A percentile compares a stretch with the other conserved stretches of the same genome.
These are phyloP conservation scores for Ptilorrhoa leucosticta DNA, from an alignment of 2,113 vertebrate genomes.

Conservation along the genomic window DNA sequence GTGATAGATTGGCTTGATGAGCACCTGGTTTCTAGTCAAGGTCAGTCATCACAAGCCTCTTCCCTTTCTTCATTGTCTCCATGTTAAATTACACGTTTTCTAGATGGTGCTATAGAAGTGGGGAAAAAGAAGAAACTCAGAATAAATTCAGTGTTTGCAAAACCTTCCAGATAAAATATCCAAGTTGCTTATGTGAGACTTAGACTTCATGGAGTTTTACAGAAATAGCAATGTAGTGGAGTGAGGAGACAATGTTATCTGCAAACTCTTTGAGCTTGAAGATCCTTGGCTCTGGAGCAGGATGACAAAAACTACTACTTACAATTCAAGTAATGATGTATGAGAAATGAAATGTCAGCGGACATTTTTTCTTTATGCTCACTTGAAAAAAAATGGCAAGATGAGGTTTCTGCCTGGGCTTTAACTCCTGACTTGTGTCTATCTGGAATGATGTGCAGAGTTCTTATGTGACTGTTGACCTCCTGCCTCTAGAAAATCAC, in stretches of 20 bases:
- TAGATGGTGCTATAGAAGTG: fast-evolving
- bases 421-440: background rate
- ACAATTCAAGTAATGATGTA: background rate
- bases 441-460: background rate
- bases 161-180: background rate
- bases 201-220: background rate
- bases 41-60: background rate
- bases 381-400: background rate
- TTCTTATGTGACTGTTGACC: background rate
- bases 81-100: background rate
- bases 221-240: background rate
- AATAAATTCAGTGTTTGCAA: background rate
- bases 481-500: background rate
- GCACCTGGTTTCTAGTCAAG: background rate
- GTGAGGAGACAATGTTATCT: background rate
- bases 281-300: background rate
- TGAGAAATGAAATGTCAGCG: background rate
- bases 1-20: background rate
- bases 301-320: background rate
- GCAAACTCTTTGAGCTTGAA: background rate
- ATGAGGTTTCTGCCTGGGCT: background rate
- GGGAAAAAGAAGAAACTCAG: background rate
- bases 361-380: background rate
- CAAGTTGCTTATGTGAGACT: background rate
- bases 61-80: background rate